Conservation (phyloP, 1,140 invertebrate genomes). For the Manduca sexta region DNA sequence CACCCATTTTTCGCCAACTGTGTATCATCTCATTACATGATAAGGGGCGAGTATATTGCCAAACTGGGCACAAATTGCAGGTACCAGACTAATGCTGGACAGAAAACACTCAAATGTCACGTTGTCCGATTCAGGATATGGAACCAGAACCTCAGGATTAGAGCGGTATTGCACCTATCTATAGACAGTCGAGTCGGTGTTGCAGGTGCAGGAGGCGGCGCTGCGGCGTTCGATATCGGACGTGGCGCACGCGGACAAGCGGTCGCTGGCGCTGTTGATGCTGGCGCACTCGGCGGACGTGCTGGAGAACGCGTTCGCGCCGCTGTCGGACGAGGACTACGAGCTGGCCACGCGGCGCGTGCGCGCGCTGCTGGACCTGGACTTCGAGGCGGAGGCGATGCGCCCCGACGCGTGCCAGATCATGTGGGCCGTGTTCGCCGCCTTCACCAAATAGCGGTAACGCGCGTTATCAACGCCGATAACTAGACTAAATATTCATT, state of each 20-base stretch:
- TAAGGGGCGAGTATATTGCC: no score
- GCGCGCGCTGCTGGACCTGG: constrained; percentile 94
- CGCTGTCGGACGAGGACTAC: constrained; percentile 98
- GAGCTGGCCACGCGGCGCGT: constrained; percentile 98
- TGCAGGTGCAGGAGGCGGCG: constrained; percentile 96
- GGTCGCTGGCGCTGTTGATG: constrained; percentile 93
- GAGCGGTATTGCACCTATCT: no score
- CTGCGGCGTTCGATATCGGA: constrained; percentile 98
- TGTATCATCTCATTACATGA: no score
- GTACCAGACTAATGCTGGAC: no score
- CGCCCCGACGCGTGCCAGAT: constrained; percentile 92
- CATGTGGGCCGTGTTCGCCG: constrained; percentile 98
- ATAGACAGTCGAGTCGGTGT: not conserved
- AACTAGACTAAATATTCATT: constrained; percentile 5
- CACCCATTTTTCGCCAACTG: no score
- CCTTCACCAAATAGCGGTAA: constrained; percentile 93
- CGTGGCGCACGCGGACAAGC: constrained; percentile 96
- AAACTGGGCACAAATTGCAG: no score
- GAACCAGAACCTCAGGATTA: no score
- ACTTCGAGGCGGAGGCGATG: constrained; percentile 94
- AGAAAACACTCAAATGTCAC: no score
- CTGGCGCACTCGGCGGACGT: constrained; percentile 98
- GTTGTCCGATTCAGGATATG: no score
- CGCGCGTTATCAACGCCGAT: constrained; percentile 7
- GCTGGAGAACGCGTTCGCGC: constrained; percentile 99